Conservation (phyloP, 2,113 vertebrate genomes). For the Plecotus auritus region DNA sequence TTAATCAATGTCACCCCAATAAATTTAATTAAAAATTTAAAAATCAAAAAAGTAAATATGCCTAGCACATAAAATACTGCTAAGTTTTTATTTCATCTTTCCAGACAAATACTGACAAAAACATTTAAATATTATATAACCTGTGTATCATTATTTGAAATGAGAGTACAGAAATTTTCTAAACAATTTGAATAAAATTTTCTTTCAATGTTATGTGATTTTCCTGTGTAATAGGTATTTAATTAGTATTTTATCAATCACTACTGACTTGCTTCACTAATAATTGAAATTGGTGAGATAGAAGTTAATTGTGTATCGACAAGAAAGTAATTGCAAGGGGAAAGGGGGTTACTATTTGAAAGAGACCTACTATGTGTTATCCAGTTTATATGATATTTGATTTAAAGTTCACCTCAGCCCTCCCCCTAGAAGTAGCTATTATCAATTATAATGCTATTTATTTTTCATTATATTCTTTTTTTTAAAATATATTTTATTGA, state of each 20-base stretch:
- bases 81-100: slow-evolving; percentile 10
- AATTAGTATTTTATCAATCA: not conserved
- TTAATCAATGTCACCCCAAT: not conserved
- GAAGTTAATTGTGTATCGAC: not conserved
- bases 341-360: not conserved
- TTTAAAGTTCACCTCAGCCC: not conserved
- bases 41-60: not conserved
- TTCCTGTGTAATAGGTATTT: not conserved
- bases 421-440: not conserved
- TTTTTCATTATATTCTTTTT: not conserved
- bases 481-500: too few relatives aligned
- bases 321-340: not conserved
- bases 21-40: not conserved
- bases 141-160: not conserved
- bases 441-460: not conserved
- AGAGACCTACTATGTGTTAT: not conserved
- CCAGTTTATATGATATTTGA: not conserved
- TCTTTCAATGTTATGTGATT: not conserved
- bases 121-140: not conserved
- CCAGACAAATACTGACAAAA: not conserved
- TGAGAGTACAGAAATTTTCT: not conserved
- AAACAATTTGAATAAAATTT: not conserved
- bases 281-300: not conserved
- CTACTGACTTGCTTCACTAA: not conserved
- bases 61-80: not conserved